Base-by-base conservation (phyloP, 2,888 invertebrate species). In the Trissonchulus sp. region DNA sequence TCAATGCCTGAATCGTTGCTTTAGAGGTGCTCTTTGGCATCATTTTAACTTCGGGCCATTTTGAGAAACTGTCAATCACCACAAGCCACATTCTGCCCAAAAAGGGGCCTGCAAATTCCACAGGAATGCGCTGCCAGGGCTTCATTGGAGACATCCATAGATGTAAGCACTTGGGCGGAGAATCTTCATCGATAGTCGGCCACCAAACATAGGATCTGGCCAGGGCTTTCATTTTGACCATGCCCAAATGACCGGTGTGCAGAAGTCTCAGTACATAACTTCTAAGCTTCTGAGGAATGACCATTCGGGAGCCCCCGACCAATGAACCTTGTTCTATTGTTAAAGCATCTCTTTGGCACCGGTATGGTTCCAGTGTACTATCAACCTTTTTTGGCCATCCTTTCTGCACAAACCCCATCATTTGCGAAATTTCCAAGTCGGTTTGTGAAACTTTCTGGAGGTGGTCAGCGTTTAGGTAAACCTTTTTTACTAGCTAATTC, bases 51-150 rank as follows among this genome's bases (percentile, higher is more conserved):
- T 86, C 85, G 0, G 83, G 80, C 85, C 85, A 87, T 77, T 86
- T 87, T 0, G 85, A 84, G 77, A 81, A 81, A 8, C 84, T 80
- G 77, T 86, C 86, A 1, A 84, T 81, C 3, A 86, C 78, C n/a
- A 86, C 78, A 1, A 85, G 76, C 37, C 83, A 80, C 79, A 80
- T 81, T 15, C 76, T 76, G 15, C 80, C 81, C 2, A 80, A 68
- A 48, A 84, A 77, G 36, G 84, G 85, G 8, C 85, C 86, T 18
- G 85, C 84, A 80, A 84, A 86, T 78, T 87, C 86, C 28, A 85
- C 79, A 79, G 87, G 86, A 2, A 86, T 77, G 30, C 86, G 79
- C 75, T 84, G 80, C 83, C 83, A 84, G 15, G 82, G 81, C 73
- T 79, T 77, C 2, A 76, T 77, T 36, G 84, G 79, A 48, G 63